A percentile compares a stretch with the other conserved stretches of the same genome.
Evolutionary conservation across 2,797 vertebrate species (phyloP).

Genomic region (Eospalax fontanierii): DNA sequence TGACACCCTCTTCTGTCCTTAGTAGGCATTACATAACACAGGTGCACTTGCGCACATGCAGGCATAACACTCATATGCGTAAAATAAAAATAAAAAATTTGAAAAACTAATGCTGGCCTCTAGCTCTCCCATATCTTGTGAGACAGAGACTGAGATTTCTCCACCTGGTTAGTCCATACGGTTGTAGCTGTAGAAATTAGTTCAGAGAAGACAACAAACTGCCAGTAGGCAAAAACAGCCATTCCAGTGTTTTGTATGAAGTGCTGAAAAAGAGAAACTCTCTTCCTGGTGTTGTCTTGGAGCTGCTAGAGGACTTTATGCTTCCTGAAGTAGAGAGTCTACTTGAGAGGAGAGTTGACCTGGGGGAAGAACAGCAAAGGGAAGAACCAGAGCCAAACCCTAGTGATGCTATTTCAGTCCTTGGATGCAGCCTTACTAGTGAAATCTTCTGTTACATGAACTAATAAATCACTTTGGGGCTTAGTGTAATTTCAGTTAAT

Average conservation of each 20-base stretch:
- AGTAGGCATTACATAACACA: too few relatives aligned
- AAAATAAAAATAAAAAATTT: too few relatives aligned
- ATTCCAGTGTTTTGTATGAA: neutral
- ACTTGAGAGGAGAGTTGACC: neutral
- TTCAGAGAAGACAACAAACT: neutral
- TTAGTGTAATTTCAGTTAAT: neutral
- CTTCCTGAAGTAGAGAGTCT: neutral
- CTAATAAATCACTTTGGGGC: neutral
- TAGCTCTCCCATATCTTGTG: neutral
- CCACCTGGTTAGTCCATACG: neutral
- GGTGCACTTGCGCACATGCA: too few relatives aligned
- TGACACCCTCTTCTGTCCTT: too few relatives aligned
- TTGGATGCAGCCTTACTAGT: neutral
- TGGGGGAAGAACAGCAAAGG: neutral
- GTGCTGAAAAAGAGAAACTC: neutral
- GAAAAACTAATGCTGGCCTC: neutral
- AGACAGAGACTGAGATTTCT: neutral
- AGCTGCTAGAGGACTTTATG: neutral
- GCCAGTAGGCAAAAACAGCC: neutral
- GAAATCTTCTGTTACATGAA: conserved; percentile 7
- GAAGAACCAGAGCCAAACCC: neutral
- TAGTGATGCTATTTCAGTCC: neutral
- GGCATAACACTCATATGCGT: too few relatives aligned
- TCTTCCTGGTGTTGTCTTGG: neutral
- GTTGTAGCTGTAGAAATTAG: neutral